Evolutionary conservation across 2,113 vertebrate species (phyloP).

Genomic region (Syngnathoides biaculeatus): DNA sequence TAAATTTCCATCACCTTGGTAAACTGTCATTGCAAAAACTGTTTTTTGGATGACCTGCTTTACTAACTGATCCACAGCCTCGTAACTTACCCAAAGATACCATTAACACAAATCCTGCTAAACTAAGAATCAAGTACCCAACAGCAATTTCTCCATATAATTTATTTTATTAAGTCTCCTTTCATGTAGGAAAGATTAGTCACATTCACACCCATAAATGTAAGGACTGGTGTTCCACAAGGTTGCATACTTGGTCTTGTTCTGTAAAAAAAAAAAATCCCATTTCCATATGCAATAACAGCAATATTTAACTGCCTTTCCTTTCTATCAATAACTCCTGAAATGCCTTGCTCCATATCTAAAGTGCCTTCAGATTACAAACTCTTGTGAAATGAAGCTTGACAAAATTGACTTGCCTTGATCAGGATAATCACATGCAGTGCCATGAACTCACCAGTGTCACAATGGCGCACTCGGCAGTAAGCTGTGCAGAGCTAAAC

Average conservation of each 20-base stretch:
- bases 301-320: background rate
- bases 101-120: too few relatives aligned
- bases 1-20: background rate
- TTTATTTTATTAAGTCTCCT: background rate
- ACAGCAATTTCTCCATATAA: too few relatives aligned
- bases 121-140: too few relatives aligned
- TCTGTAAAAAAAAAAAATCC: background rate
- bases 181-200: background rate
- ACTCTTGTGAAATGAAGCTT: background rate
- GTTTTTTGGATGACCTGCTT: background rate
- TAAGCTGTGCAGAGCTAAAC: constrained; percentile 96
- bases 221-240: background rate
- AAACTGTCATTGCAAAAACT: background rate
- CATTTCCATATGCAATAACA: background rate
- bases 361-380: background rate
- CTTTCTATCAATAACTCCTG: too few relatives aligned
- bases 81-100: too few relatives aligned
- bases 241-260: background rate
- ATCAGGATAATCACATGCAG: background rate
- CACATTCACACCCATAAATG: background rate
- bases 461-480: constrained; percentile 97
- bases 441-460: constrained; percentile 82
- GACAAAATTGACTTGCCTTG: background rate
- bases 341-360: background rate
- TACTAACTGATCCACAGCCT: too few relatives aligned